Evolutionary conservation across 1,140 invertebrate species (phyloP).

Genomic region (Mycetomoellerius zeteki): DNA sequence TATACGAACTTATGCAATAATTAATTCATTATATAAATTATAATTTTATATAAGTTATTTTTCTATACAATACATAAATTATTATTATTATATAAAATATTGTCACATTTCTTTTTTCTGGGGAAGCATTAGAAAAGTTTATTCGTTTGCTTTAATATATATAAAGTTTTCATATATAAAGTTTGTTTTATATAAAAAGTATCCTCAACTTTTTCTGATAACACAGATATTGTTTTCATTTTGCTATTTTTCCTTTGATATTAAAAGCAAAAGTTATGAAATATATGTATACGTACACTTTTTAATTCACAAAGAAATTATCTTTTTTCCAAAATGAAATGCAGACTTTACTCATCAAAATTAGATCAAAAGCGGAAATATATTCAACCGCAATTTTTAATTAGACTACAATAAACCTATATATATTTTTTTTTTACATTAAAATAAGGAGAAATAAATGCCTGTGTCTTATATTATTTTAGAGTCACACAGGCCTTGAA

Average conservation of each 20-base stretch:
- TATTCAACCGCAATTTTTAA: not conserved
- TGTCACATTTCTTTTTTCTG: not conserved
- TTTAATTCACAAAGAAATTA: not conserved
- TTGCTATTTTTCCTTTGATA: not conserved
- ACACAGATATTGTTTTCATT: not conserved
- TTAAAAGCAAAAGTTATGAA: conserved; percentile 16
- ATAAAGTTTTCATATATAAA: not conserved
- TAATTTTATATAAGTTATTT: conserved; percentile 14
- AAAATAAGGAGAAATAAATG: not conserved
- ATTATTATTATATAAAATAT: not conserved
- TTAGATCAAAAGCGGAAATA: not conserved
- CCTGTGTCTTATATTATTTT: not conserved
- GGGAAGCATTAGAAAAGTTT: not conserved
- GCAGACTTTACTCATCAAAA: not conserved
- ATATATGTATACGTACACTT: not conserved
- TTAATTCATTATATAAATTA: not conserved
- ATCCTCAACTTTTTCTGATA: not conserved
- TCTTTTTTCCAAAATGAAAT: not conserved
- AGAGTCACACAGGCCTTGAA: not conserved
- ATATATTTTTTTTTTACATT: not conserved
- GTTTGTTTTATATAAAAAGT: not conserved
- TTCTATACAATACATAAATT: not conserved
- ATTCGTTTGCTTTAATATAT: not conserved
- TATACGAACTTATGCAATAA: not conserved
- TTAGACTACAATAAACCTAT: not conserved